phyloP scores from a whole-genome alignment of 1,140 invertebrate genomes.

The Hypsibius dujardini region DNA sequence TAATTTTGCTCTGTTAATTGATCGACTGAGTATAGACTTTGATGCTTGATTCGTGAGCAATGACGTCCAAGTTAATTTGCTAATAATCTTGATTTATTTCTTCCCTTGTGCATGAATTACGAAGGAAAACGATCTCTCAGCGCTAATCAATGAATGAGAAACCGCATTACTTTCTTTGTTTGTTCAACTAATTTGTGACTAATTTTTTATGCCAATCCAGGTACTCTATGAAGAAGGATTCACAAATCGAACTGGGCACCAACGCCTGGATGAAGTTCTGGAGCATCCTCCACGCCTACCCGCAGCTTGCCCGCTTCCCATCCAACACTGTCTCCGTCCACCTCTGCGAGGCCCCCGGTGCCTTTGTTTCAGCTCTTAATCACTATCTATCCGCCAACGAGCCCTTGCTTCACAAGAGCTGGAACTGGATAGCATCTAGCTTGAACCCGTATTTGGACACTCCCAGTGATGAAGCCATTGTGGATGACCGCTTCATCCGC shows the following conservation, averaged over 20 bases:
- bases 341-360: conserved; percentile 83
- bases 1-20: background rate
- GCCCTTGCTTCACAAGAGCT: conserved; percentile 36
- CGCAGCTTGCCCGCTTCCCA: background rate
- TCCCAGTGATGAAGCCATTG: conserved; percentile 48
- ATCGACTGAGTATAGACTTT: too few relatives aligned
- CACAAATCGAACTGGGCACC: background rate
- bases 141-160: too few relatives aligned
- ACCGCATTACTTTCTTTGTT: too few relatives aligned
- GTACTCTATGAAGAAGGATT: background rate
- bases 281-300: conserved; percentile 6
- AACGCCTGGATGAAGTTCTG: conserved; percentile 15
- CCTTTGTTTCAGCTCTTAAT: conserved; percentile 70
- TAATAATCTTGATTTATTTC: too few relatives aligned
- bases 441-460: conserved; percentile 81
- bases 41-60: too few relatives aligned
- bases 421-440: conserved; percentile 66
- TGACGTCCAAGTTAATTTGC: too few relatives aligned
- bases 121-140: too few relatives aligned
- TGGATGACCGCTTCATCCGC: conserved; percentile 65
- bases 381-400: conserved; percentile 48
- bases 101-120: too few relatives aligned
- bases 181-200: too few relatives aligned
- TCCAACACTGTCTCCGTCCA: conserved; percentile 44
- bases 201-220: background rate